These are phyloP conservation scores for Aethina tumida DNA, from an alignment of 1,140 invertebrate species.

Conservation along the genomic window DNA sequence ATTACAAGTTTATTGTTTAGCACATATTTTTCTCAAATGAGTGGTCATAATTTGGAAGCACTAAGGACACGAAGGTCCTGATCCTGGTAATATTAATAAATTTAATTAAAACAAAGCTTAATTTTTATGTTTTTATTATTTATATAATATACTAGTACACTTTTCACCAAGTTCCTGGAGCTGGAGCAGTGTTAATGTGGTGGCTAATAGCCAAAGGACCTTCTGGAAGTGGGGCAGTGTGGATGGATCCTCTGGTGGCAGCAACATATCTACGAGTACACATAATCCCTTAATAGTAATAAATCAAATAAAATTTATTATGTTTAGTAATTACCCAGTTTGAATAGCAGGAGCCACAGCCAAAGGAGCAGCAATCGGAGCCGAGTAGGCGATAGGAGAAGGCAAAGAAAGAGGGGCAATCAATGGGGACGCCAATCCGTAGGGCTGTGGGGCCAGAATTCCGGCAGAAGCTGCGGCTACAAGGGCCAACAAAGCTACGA, in stretches of 20 bases:
- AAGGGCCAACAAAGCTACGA: constrained; percentile 23
- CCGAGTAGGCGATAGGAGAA: constrained; percentile 10
- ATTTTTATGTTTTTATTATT: no score
- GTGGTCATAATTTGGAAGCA: no score
- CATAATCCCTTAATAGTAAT: constrained; percentile 3
- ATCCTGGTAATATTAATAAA: no score
- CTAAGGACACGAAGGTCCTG: no score
- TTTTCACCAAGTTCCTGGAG: constrained; percentile 42
- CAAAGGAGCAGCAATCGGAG: constrained; percentile 14
- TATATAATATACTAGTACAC: no score
- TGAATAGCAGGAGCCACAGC: constrained; percentile 18
- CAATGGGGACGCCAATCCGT: constrained; percentile 12
- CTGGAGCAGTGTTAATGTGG: constrained; percentile 40
- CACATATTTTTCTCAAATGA: no score
- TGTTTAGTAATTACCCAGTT: constrained; percentile 25
- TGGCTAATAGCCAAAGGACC: constrained; percentile 27
- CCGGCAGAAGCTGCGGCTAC: constrained; percentile 22
- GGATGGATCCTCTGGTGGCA: constrained; percentile 41
- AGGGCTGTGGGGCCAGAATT: constrained; percentile 12
- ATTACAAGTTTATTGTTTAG: no score
- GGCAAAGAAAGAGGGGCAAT: constrained; percentile 13
- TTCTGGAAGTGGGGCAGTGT: constrained; percentile 41
- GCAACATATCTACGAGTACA: constrained; percentile 36
- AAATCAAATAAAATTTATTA: neutral
- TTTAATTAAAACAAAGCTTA: no score